phyloP scores from a whole-genome alignment of 2,113 vertebrate species.

The Engraulis encrasicolus region DNA sequence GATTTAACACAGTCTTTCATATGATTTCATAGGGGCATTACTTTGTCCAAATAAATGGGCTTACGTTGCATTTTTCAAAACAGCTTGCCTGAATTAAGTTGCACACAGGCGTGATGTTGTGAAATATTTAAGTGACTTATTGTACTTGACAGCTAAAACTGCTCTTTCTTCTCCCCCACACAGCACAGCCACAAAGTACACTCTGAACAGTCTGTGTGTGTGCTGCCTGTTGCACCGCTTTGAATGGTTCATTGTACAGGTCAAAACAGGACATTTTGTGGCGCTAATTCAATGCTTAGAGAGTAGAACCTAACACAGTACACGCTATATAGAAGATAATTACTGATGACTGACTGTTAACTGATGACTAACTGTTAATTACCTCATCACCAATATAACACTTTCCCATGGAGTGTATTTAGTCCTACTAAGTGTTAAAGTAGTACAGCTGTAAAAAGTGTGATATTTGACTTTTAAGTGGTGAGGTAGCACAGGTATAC shows the following conservation, averaged over 20 bases:
- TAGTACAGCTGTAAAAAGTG: too few relatives aligned
- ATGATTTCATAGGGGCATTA: background rate
- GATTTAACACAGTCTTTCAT: background rate
- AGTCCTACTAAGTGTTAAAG: too few relatives aligned
- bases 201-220: slow-evolving; percentile 1
- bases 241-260: slow-evolving; percentile 28
- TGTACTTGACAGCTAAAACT: background rate
- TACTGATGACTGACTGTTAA: too few relatives aligned
- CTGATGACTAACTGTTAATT: too few relatives aligned
- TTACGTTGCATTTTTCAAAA: background rate
- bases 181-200: background rate
- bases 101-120: background rate
- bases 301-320: too few relatives aligned
- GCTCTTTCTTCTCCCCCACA: background rate
- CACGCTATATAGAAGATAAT: too few relatives aligned
- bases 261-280: too few relatives aligned
- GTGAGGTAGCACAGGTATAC: too few relatives aligned
- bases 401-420: too few relatives aligned
- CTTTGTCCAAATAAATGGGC: background rate
- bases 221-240: slow-evolving; percentile 10
- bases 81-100: slow-evolving; percentile 30
- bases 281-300: too few relatives aligned
- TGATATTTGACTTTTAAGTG: too few relatives aligned
- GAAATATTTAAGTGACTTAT: background rate
- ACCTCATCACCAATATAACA: too few relatives aligned